phyloP scores from a whole-genome alignment of 2,888 invertebrate genomes.

The Anagyrus pseudococci region DNA sequence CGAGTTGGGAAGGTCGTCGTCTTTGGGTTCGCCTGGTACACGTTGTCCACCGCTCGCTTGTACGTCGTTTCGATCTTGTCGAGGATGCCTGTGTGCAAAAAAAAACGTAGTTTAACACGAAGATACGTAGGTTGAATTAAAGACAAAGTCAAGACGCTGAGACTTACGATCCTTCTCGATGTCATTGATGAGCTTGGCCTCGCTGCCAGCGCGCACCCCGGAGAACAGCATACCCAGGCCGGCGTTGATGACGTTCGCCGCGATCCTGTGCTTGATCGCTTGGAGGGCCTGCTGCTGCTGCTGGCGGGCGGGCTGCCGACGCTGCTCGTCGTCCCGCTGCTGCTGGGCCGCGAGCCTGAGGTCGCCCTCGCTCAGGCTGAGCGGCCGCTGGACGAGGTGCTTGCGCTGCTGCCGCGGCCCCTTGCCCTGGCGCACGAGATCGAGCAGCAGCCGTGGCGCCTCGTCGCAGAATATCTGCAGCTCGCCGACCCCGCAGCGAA shows the following conservation, averaged over 20 bases:
- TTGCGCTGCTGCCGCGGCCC: conserved; percentile 43
- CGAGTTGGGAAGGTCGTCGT: not conserved
- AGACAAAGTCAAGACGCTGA: not conserved
- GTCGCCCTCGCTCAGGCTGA: conserved; percentile 39
- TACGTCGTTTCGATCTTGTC: conserved; percentile 39
- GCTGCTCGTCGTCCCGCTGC: not conserved
- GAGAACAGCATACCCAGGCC: conserved; percentile 48
- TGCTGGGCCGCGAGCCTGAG: conserved; percentile 26
- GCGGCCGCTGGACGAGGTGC: conserved; percentile 43
- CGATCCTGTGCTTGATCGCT: conserved; percentile 44
- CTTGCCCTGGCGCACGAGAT: conserved; percentile 62
- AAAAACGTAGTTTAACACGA: not conserved
- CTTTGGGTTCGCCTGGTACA: conserved; percentile 52
- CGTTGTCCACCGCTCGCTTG: conserved; percentile 49
- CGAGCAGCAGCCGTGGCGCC: conserved; percentile 61
- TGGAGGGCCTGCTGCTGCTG: conserved; percentile 33
- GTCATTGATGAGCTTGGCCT: conserved; percentile 45
- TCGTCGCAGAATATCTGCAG: conserved; percentile 64
- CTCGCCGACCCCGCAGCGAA: conserved; percentile 65
- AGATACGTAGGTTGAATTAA: not conserved
- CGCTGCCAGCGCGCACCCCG: conserved; percentile 44
- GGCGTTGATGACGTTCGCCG: conserved; percentile 46
- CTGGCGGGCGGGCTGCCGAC: conserved; percentile 1
- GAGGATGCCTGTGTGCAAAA: conserved; percentile 20
- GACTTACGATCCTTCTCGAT: conserved; percentile 35